These are phyloP conservation scores for Helicolenus hilgendorfi DNA, from an alignment of 2,797 vertebrate species.

Conservation along the genomic window DNA sequence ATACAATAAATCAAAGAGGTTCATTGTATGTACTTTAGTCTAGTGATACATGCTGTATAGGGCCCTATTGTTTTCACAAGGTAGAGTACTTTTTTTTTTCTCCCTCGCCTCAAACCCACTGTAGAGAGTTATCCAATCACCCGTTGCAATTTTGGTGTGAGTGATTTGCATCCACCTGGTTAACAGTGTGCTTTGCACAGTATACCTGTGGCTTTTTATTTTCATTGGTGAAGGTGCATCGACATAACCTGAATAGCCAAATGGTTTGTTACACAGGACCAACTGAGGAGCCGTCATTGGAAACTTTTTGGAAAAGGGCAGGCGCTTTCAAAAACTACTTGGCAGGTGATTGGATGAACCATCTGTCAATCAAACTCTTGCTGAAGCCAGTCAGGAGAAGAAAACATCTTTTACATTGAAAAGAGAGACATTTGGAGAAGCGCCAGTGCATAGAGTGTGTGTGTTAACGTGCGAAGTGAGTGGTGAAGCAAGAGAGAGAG, in stretches of 20 bases:
- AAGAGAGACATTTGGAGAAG: too few relatives aligned
- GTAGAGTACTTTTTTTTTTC: not conserved
- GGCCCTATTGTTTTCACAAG: constrained; percentile 6
- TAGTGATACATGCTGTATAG: not conserved
- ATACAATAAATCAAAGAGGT: constrained; percentile 76
- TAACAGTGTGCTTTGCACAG: not conserved
- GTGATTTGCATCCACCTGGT: not conserved
- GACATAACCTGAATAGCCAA: not conserved
- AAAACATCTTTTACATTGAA: not conserved
- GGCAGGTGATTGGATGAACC: not conserved
- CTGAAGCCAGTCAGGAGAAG: not conserved
- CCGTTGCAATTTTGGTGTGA: not conserved
- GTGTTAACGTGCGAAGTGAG: too few relatives aligned
- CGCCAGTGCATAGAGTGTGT: too few relatives aligned
- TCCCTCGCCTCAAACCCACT: not conserved
- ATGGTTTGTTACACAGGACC: not conserved
- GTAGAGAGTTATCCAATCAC: not conserved
- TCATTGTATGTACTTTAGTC: constrained; percentile 23
- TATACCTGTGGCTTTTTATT: not conserved
- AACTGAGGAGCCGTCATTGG: not conserved
- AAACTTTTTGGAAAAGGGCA: not conserved
- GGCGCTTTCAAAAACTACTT: not conserved
- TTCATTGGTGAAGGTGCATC: not conserved
- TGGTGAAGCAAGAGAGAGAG: too few relatives aligned
- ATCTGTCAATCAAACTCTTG: not conserved